phyloP scores from a whole-genome alignment of 2,888 invertebrate species.

The Megamerina dolium region DNA sequence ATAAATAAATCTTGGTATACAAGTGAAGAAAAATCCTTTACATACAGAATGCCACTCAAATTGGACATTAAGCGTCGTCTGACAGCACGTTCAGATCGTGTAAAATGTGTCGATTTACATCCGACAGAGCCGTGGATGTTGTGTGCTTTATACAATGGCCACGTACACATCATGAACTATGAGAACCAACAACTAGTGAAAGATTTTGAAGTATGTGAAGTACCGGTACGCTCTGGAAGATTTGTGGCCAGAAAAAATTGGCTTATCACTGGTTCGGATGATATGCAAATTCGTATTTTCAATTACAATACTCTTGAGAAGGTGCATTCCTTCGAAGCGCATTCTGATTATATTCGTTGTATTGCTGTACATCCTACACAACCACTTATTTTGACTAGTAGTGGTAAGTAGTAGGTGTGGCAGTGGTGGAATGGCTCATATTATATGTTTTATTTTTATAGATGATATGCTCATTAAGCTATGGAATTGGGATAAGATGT shows the following conservation, averaged over 20 bases:
- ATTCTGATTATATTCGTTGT: slow-evolving; percentile 95
- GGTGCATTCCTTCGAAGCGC: slow-evolving; percentile 94
- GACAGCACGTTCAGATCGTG: slow-evolving; percentile 95
- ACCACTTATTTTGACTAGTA: slow-evolving; percentile 92
- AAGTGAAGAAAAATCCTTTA: too few relatives aligned
- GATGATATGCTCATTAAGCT: slow-evolving; percentile 98
- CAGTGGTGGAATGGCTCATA: too few relatives aligned
- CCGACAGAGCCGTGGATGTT: slow-evolving; percentile 98
- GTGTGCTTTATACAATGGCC: slow-evolving; percentile 96
- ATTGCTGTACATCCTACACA: slow-evolving; percentile 97
- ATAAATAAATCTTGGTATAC: too few relatives aligned
- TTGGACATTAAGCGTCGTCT: slow-evolving; percentile 97
- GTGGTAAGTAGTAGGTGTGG: slow-evolving; percentile 66
- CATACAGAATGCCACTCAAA: slow-evolving; percentile 67
- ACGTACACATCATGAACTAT: slow-evolving; percentile 99
- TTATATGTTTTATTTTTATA: slow-evolving; percentile 50
- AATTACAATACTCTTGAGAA: slow-evolving; percentile 98
- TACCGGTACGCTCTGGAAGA: slow-evolving; percentile 92
- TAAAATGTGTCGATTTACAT: slow-evolving; percentile 96
- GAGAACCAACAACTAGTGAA: slow-evolving; percentile 88
- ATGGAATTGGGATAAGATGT: slow-evolving; percentile 99
- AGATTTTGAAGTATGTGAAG: slow-evolving; percentile 89
- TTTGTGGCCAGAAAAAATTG: slow-evolving; percentile 98
- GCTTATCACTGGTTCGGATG: slow-evolving; percentile 96
- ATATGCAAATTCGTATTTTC: slow-evolving; percentile 91